A percentile compares a stretch with the other conserved stretches of the same genome.
phyloP scores from a whole-genome alignment of 2,113 vertebrate species.

The Cyprinodon brontotheroides region DNA sequence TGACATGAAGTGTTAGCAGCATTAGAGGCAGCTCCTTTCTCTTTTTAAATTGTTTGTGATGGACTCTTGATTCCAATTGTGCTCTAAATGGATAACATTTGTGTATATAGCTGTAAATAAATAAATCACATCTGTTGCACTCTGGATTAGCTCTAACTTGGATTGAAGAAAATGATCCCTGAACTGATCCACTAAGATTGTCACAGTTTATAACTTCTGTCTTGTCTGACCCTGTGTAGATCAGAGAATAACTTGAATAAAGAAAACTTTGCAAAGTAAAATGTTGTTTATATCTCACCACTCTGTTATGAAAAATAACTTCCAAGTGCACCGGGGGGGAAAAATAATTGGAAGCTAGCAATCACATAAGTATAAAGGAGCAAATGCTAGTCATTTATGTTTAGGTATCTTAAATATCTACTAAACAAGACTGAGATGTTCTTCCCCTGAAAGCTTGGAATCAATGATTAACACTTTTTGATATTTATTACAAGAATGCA shows the following conservation, averaged over 20 bases:
- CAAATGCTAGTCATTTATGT: not conserved
- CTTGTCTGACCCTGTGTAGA: not conserved
- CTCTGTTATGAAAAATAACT: too few relatives aligned
- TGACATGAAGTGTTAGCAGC: conserved; percentile 57
- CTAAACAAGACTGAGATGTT: too few relatives aligned
- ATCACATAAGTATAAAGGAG: not conserved
- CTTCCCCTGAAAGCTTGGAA: too few relatives aligned
- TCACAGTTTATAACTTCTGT: not conserved
- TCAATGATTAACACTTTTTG: not conserved
- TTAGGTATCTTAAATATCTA: not conserved
- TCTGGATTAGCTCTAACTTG: not conserved
- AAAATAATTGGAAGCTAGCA: too few relatives aligned
- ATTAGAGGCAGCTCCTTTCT: not conserved
- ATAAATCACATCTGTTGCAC: not conserved
- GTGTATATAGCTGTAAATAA: conserved; percentile 32
- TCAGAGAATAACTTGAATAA: not conserved
- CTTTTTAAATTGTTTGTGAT: not conserved
- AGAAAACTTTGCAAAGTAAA: not conserved
- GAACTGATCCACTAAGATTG: not conserved
- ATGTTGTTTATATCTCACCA: not conserved
- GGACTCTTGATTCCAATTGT: not conserved
- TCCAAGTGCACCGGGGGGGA: too few relatives aligned
- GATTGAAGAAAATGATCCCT: not conserved
- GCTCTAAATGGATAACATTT: not conserved
- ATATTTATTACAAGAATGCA: not conserved